These are phyloP conservation scores for Volucella bombylans DNA, from an alignment of 2,888 invertebrate genomes.

Conservation along the genomic window DNA sequence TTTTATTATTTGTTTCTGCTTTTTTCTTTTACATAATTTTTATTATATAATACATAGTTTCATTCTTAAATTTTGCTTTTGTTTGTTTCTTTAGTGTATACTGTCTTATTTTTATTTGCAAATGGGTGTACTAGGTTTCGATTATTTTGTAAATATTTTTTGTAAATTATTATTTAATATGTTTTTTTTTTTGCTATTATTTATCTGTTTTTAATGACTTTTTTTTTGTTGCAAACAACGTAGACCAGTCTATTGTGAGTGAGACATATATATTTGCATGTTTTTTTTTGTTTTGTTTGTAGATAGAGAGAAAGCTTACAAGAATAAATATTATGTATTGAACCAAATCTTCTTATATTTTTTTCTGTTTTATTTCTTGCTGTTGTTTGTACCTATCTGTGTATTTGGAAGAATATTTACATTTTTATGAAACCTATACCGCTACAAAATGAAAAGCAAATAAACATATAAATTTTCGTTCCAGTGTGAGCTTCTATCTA, in stretches of 20 bases:
- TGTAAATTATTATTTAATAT: slow-evolving; percentile 55
- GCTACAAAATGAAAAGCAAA: slow-evolving; percentile 46
- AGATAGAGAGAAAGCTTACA: slow-evolving; percentile 40
- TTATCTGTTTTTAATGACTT: slow-evolving; percentile 33
- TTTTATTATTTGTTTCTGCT: slow-evolving; percentile 38
- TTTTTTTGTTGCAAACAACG: slow-evolving; percentile 45
- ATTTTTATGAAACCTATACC: slow-evolving; percentile 64
- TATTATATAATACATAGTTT: slow-evolving; percentile 43
- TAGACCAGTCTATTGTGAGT: slow-evolving; percentile 69
- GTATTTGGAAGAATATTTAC: slow-evolving; percentile 64
- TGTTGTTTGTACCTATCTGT: slow-evolving; percentile 64
- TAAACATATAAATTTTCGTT: slow-evolving; percentile 29
- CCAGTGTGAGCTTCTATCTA: slow-evolving; percentile 7
- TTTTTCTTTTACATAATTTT: slow-evolving; percentile 46
- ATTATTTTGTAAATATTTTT: slow-evolving; percentile 63
- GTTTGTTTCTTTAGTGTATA: slow-evolving; percentile 54
- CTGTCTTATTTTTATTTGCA: slow-evolving; percentile 55
- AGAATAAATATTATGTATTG: slow-evolving; percentile 28
- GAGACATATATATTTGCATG: slow-evolving; percentile 31
- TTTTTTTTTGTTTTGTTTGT: background rate
- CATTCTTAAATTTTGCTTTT: slow-evolving; percentile 36
- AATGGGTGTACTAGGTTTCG: slow-evolving; percentile 54
- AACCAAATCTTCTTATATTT: slow-evolving; percentile 36
- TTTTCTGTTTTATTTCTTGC: slow-evolving; percentile 4
- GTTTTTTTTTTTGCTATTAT: slow-evolving; percentile 16